These are phyloP conservation scores for Spinibarbus caldwelli DNA, from an alignment of 2,797 vertebrate species.

Conservation along the genomic window DNA sequence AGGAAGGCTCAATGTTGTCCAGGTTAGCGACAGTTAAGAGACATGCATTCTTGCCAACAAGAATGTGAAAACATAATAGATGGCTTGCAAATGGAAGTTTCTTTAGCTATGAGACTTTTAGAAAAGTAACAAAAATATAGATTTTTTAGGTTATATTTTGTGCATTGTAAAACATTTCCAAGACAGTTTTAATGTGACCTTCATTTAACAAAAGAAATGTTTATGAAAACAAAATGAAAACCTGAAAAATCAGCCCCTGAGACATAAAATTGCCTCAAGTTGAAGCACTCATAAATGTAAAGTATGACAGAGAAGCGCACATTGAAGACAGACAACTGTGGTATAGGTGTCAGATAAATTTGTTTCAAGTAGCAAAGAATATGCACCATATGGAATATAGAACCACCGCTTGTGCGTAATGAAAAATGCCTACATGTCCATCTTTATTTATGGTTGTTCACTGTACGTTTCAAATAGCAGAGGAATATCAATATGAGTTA, in stretches of 20 bases:
- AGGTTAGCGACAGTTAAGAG: background rate
- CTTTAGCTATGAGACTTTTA: background rate
- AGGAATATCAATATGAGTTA: slow-evolving; percentile 55
- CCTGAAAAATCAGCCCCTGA: background rate
- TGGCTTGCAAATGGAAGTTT: background rate
- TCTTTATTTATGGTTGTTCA: slow-evolving; percentile 57
- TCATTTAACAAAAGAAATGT: background rate
- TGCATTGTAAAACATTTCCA: background rate
- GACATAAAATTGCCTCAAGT: background rate
- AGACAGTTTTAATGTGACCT: background rate
- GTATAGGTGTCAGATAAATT: slow-evolving; percentile 11
- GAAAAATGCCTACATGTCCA: slow-evolving; percentile 45
- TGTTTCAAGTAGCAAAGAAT: slow-evolving; percentile 20
- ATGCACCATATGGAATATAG: slow-evolving; percentile 20
- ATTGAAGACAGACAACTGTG: background rate
- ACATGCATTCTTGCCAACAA: background rate
- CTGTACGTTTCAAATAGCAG: slow-evolving; percentile 40
- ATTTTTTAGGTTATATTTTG: background rate
- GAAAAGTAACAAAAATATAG: background rate
- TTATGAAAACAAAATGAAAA: background rate
- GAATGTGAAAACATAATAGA: background rate
- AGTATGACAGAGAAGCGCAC: background rate
- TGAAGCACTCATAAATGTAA: background rate
- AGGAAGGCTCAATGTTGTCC: background rate
- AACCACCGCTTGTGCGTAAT: slow-evolving; percentile 18